Base-by-base conservation (phyloP, 2,797 vertebrate species). In the Sebastiscus albofasciatus region DNA sequence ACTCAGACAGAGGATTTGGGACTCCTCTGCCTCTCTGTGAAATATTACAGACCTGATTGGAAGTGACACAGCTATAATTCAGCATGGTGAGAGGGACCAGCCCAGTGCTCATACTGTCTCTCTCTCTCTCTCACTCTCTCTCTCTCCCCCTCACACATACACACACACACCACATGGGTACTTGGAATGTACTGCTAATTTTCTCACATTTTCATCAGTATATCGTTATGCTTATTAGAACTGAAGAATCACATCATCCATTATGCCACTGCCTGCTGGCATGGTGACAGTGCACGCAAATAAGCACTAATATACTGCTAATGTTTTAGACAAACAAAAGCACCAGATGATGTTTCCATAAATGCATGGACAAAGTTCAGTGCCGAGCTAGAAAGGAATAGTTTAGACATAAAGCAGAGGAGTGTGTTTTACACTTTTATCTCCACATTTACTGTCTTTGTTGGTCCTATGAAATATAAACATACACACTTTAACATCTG, bases 21-120 rank as follows among this genome's bases (percentile, higher is more conserved):
- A 83, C 75, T 92, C 39, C 39, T 88, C 69, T 75, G 72, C 81
- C 77, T 79, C 66, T 62, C 77, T 87, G 90, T 92, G 91, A 95
- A 94, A 91, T 89, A 94, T 94, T 90, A 94, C 88, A 88, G 79
- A 85, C 74, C 67, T 83, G 92, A 95, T 92, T 93, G 82, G 69
- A 94, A 92, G 91, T 93, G 94, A 93, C 91, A 93, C 60, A 81
- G 79, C 85, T 91, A 92, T 94, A 93, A 94, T 94, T 94, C 90
- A 93, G 82, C 76, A 71, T 59, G 72, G 88, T 76, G 82, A 88
- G 62, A 76, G 72, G 70, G 75, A 77, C 27, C 72, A 87, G 88
- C 46, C 46, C 46, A 49, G 7, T 4, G 46, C 46, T 49, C 46
- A 20, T 49, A 49, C 46, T 49, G 18, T 20, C 18, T 8, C 46